phyloP scores from a whole-genome alignment of 2,797 vertebrate genomes.

The Hephaestus fuliginosus region DNA sequence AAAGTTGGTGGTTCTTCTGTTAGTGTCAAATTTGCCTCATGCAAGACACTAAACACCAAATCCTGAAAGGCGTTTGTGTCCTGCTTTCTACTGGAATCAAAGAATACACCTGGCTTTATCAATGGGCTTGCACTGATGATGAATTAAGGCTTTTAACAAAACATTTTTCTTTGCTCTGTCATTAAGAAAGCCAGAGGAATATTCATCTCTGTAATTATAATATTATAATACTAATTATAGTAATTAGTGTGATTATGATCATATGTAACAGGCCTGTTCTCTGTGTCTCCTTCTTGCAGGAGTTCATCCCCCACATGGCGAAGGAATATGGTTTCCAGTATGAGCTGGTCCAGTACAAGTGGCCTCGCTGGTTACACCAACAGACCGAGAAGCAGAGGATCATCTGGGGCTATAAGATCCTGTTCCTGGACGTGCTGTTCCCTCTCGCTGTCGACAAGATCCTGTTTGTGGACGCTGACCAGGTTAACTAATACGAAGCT shows the following conservation, averaged over 20 bases:
- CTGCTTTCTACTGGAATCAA: too few relatives aligned
- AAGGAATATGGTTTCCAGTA: slow-evolving; percentile 94
- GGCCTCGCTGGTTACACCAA: slow-evolving; percentile 96
- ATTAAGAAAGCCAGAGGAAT: not conserved
- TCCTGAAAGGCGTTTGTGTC: not conserved
- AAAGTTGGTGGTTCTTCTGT: not conserved
- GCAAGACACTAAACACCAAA: not conserved
- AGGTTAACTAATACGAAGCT: slow-evolving; percentile 82
- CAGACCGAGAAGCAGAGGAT: slow-evolving; percentile 98
- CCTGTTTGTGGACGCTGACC: slow-evolving; percentile 97
- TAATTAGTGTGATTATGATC: too few relatives aligned
- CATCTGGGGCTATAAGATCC: slow-evolving; percentile 99
- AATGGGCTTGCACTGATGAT: not conserved
- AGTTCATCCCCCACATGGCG: slow-evolving; percentile 95
- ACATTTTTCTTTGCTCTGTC: not conserved
- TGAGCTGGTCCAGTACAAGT: slow-evolving; percentile 96
- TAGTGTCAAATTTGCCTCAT: not conserved
- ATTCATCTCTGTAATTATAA: too few relatives aligned
- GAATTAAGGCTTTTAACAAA: not conserved
- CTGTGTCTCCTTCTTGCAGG: slow-evolving; percentile 77
- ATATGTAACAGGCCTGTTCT: not conserved
- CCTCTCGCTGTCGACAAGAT: slow-evolving; percentile 97
- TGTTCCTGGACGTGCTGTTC: slow-evolving; percentile 98
- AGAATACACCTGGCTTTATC: not conserved
- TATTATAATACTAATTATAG: too few relatives aligned